phyloP scores from a whole-genome alignment of 2,888 invertebrate genomes.

The Pyrgus malvae region DNA sequence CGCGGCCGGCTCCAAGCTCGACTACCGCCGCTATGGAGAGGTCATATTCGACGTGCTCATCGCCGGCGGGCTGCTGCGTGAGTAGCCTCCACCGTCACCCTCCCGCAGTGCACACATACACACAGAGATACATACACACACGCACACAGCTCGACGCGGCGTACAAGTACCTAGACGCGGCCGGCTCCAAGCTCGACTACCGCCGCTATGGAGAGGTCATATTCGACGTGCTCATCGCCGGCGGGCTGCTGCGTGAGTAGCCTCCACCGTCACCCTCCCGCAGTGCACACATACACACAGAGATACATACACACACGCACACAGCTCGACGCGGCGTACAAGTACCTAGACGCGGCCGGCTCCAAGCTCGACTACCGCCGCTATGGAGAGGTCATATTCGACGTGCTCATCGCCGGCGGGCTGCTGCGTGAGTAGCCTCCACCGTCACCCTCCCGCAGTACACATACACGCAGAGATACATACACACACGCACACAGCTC shows the following conservation, averaged over 20 bases:
- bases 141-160: too few species aligned
- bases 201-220: slow-evolving; percentile 96
- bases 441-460: too few species aligned
- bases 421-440: slow-evolving; percentile 86
- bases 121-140: neutral
- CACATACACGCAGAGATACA: neutral
- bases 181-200: too few species aligned
- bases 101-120: neutral
- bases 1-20: slow-evolving; percentile 96
- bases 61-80: slow-evolving; percentile 96
- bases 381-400: slow-evolving; percentile 90
- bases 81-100: too few species aligned
- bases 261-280: too few species aligned
- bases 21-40: slow-evolving; percentile 99
- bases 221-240: slow-evolving; percentile 86
- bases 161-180: neutral
- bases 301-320: too few species aligned
- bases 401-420: slow-evolving; percentile 92
- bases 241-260: slow-evolving; percentile 92
- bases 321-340: too few species aligned
- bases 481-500: too few species aligned
- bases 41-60: slow-evolving; percentile 98
- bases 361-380: too few species aligned
- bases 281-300: neutral
- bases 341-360: neutral